Conservation (phyloP, 2,888 invertebrate species). For the Oxytorus armatus region DNA sequence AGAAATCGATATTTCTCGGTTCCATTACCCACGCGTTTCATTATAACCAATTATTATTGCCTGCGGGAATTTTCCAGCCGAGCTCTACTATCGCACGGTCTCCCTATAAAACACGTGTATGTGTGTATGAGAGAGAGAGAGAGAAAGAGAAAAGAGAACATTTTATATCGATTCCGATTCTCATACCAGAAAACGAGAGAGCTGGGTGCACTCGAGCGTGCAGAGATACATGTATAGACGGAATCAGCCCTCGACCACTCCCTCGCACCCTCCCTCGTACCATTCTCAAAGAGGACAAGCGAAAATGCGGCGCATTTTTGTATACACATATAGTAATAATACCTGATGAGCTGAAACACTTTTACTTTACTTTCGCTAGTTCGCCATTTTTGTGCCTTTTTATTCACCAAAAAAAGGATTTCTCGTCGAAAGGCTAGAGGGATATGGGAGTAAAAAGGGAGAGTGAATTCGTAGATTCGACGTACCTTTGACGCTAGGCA, state of each 20-base stretch:
- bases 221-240: too few relatives aligned
- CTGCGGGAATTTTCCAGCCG: conserved; percentile 38
- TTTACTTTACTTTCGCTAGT: too few relatives aligned
- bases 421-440: conserved; percentile 5
- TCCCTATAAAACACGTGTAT: not conserved
- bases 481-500: not conserved
- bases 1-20: conserved; percentile 53
- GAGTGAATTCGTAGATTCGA: conserved; percentile 15
- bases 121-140: not conserved
- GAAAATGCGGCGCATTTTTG: too few relatives aligned
- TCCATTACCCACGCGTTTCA: conserved; percentile 52
- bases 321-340: too few relatives aligned
- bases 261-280: too few relatives aligned
- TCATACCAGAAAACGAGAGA: conserved; percentile 22
- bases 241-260: too few relatives aligned
- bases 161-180: conserved; percentile 54
- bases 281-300: too few relatives aligned
- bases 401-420: too few relatives aligned
- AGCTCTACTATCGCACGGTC: conserved; percentile 1
- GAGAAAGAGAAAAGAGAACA: conserved; percentile 11
- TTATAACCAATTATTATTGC: conserved; percentile 60
- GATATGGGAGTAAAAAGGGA: not conserved
- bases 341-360: too few relatives aligned
- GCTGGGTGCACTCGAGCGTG: conserved; percentile 33
- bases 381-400: too few relatives aligned